Percentiles rank a stretch among this genome's conserved stretches.
These are phyloP conservation scores for Morinoia aosen DNA, from an alignment of 2,888 invertebrate species.

Conservation along the genomic window DNA sequence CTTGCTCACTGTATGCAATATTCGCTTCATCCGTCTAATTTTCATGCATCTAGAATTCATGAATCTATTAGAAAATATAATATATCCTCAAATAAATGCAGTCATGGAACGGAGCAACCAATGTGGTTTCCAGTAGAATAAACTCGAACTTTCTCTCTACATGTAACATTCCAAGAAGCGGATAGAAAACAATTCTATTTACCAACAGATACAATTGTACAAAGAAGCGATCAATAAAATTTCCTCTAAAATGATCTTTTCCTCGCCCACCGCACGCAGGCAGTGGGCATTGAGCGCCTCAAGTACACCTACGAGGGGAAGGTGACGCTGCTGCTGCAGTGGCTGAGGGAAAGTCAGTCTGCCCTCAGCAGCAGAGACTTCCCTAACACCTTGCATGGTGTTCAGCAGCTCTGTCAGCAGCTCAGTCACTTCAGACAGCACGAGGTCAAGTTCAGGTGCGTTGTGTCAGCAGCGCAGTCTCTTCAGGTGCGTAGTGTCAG, in stretches of 20 bases:
- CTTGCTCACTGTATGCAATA: too few relatives aligned
- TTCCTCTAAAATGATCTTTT: not conserved
- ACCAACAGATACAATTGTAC: too few relatives aligned
- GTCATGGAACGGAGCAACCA: too few relatives aligned
- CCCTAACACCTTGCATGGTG: slow-evolving; percentile 94
- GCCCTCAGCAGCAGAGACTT: slow-evolving; percentile 88
- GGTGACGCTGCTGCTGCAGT: slow-evolving; percentile 93
- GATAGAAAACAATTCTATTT: too few relatives aligned
- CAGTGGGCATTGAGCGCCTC: slow-evolving; percentile 41
- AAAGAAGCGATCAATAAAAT: too few relatives aligned
- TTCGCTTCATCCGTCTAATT: too few relatives aligned
- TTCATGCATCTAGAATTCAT: too few relatives aligned
- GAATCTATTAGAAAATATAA: too few relatives aligned
- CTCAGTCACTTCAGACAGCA: slow-evolving; percentile 93
- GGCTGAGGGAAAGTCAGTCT: slow-evolving; percentile 89
- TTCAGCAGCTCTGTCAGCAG: slow-evolving; percentile 86
- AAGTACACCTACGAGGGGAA: slow-evolving; percentile 91
- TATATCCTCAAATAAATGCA: too few relatives aligned
- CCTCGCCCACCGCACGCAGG: not conserved
- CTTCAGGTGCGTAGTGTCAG: slow-evolving; percentile 88
- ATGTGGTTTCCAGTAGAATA: too few relatives aligned
- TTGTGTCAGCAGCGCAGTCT: slow-evolving; percentile 82
- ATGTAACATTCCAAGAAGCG: too few relatives aligned
- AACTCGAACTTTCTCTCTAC: too few relatives aligned
- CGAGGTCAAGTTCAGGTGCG: slow-evolving; percentile 95